Conservation (phyloP, 2,113 vertebrate species). For the Salminus brasiliensis region DNA sequence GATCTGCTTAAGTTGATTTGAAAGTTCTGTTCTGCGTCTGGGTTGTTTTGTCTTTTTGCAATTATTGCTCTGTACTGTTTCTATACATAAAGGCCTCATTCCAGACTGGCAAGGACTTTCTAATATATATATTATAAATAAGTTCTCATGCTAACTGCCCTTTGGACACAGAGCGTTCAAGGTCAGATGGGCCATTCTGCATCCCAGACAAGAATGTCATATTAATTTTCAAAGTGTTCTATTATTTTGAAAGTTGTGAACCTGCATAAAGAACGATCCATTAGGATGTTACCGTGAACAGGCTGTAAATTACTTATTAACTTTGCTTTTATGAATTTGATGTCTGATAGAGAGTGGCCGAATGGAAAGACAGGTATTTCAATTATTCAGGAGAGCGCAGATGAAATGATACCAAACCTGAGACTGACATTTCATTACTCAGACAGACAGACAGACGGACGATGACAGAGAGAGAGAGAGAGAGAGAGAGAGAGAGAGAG, state of each 20-base stretch:
- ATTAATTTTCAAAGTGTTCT: background rate
- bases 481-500: background rate
- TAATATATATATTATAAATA: no score
- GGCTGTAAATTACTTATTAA: background rate
- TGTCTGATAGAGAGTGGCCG: background rate
- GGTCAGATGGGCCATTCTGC: background rate
- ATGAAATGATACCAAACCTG: slow-evolving; percentile 5
- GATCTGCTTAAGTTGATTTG: no score
- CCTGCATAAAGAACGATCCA: background rate
- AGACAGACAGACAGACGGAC: background rate
- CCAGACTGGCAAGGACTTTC: background rate
- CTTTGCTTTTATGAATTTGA: slow-evolving; percentile 3
- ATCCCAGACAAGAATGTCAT: background rate
- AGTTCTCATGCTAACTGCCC: no score
- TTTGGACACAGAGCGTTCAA: background rate
- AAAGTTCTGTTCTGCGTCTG: no score
- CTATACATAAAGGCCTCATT: no score
- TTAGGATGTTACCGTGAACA: slow-evolving; percentile 15
- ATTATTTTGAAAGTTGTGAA: background rate
- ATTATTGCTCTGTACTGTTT: no score
- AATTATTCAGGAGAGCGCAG: slow-evolving; percentile 25
- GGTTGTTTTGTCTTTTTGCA: no score
- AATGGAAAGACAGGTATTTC: background rate
- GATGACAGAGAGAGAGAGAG: background rate
- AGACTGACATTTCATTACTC: slow-evolving; percentile 24